Percentiles rank a stretch among this genome's conserved stretches.
Conservation (phyloP, 2,888 invertebrate species). For the Linnaemya tessellans region DNA sequence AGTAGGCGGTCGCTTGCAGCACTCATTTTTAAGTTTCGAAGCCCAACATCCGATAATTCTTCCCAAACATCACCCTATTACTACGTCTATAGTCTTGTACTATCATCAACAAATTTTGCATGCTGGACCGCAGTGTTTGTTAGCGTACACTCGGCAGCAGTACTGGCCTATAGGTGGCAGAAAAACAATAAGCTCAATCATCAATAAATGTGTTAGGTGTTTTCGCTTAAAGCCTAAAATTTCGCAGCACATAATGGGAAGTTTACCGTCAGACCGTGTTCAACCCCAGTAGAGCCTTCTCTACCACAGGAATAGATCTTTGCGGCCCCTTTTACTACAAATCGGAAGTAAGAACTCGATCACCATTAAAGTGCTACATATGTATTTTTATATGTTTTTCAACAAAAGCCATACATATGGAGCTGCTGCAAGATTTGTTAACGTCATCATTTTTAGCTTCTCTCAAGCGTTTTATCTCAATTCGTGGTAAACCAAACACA, state of each 20-base stretch:
- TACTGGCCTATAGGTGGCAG: conserved; percentile 64
- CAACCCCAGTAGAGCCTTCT: conserved; percentile 39
- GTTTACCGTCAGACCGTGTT: neutral
- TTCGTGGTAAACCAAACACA: conserved; percentile 60
- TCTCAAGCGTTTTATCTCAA: conserved; percentile 63
- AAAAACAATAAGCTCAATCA: conserved; percentile 30
- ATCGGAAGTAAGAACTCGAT: conserved; percentile 54
- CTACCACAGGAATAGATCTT: too few species aligned
- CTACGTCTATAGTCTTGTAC: too few species aligned
- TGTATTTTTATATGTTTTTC: conserved; percentile 69
- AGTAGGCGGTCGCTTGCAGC: conserved; percentile 47
- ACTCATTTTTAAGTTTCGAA: too few species aligned
- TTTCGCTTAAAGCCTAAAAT: too few species aligned
- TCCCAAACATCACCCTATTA: too few species aligned
- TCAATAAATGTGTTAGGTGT: conserved; percentile 48
- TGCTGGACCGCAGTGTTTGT: conserved; percentile 37
- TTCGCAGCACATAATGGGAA: conserved; percentile 6
- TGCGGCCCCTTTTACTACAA: too few species aligned
- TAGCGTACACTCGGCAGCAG: conserved; percentile 45
- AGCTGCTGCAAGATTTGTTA: conserved; percentile 67
- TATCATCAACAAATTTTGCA: too few species aligned
- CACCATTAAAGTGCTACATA: conserved; percentile 57
- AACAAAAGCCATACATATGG: conserved; percentile 67
- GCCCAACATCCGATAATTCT: too few species aligned
- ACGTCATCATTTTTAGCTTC: too few species aligned